These are phyloP conservation scores for Andrena cerasifolii DNA, from an alignment of 1,140 invertebrate genomes.

Conservation along the genomic window DNA sequence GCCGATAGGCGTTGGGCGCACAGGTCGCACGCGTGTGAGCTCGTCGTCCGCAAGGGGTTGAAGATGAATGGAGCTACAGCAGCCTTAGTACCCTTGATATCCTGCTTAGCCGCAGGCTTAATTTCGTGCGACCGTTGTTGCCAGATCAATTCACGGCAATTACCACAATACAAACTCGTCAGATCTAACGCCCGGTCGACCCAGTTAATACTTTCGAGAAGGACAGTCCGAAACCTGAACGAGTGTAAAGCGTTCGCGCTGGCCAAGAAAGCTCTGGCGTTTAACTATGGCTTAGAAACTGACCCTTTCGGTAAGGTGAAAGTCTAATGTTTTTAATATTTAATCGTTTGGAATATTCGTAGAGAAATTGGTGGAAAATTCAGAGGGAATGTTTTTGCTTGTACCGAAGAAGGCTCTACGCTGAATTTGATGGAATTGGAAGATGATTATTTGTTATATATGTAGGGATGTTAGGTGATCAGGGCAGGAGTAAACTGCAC, in stretches of 20 bases:
- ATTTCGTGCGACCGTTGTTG: slow-evolving; percentile 61
- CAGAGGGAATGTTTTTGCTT: too few species aligned
- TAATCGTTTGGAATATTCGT: too few species aligned
- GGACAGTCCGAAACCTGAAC: slow-evolving; percentile 67
- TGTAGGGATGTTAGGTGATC: too few species aligned
- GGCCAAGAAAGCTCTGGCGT: slow-evolving; percentile 84
- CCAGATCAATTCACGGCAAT: slow-evolving; percentile 51
- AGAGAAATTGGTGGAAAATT: too few species aligned
- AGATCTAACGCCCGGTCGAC: slow-evolving; percentile 71
- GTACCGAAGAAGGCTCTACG: too few species aligned
- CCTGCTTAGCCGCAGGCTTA: not conserved
- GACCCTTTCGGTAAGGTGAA: slow-evolving; percentile 53
- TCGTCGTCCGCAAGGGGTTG: too few species aligned
- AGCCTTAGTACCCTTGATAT: not conserved
- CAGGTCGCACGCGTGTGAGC: too few species aligned
- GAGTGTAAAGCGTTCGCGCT: slow-evolving; percentile 84
- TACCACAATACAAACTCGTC: slow-evolving; percentile 70
- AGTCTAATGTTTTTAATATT: too few species aligned
- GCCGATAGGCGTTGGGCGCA: too few species aligned
- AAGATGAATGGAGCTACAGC: not conserved
- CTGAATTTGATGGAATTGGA: too few species aligned
- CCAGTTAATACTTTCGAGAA: slow-evolving; percentile 69
- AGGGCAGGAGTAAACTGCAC: too few species aligned
- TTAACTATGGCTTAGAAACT: slow-evolving; percentile 84
- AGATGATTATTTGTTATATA: slow-evolving; percentile 18